These are phyloP conservation scores for Brachyopa scutellaris DNA, from an alignment of 2,888 invertebrate genomes.

Conservation along the genomic window DNA sequence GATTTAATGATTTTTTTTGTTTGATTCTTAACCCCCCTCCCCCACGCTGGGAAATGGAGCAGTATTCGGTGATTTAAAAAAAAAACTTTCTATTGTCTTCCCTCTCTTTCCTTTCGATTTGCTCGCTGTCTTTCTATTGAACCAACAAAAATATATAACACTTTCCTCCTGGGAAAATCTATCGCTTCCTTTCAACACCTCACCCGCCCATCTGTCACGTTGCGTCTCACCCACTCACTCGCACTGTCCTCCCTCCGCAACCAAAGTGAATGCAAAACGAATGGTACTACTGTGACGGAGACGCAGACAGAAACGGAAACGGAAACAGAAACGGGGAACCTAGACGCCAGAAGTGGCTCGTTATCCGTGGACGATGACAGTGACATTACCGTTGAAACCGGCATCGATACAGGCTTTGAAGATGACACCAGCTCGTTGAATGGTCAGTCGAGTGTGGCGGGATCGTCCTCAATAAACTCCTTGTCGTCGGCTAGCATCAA, in stretches of 20 bases:
- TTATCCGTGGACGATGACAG: constrained; percentile 81
- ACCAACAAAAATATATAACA: constrained; percentile 17
- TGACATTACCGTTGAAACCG: constrained; percentile 80
- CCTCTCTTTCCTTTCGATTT: constrained; percentile 46
- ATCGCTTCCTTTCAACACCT: constrained; percentile 34
- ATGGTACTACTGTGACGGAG: constrained; percentile 73
- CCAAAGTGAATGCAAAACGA: constrained; percentile 74
- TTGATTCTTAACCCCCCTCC: constrained; percentile 16
- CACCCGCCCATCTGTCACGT: not conserved
- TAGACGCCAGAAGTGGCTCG: constrained; percentile 78
- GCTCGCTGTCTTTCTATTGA: constrained; percentile 11
- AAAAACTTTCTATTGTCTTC: constrained; percentile 23
- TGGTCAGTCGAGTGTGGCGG: constrained; percentile 78
- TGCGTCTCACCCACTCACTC: constrained; percentile 26
- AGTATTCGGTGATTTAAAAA: constrained; percentile 14
- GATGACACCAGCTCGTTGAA: constrained; percentile 79
- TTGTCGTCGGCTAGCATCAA: constrained; percentile 62
- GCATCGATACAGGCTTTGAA: constrained; percentile 79
- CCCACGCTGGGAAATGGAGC: not conserved
- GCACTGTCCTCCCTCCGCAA: not conserved
- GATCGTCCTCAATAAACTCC: constrained; percentile 66
- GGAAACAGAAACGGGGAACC: constrained; percentile 75
- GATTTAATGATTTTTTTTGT: constrained; percentile 25
- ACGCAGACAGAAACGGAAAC: constrained; percentile 77
- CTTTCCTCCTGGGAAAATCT: constrained; percentile 29